Evolutionary conservation across 2,888 invertebrate genomes (phyloP), one percentile per base, ranked within the genome.

Genomic region (Cancer borealis): DNA sequence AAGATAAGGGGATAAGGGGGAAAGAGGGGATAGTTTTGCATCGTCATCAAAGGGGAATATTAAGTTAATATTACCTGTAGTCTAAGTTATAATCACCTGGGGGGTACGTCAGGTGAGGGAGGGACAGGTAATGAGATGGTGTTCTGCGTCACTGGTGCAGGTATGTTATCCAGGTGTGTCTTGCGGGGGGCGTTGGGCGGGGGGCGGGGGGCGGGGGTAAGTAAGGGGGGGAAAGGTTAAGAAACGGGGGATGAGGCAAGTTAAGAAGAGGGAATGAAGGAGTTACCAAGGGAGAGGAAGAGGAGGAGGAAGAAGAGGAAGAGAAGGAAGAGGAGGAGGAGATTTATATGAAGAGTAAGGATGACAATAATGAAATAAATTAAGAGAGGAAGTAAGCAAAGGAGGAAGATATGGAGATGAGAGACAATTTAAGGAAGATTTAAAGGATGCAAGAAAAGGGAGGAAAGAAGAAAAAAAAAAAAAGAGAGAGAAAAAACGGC

Each of bases 91-190:
- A 54, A 54, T 54, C 12, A 54, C 12, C 54, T 3, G 12, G 2
- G 14, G 17, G 12, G 54, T 0, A 26, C 73, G n/a, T 73, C 73
- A 73, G 73, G 73, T 73, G 73, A 26, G 73, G 3, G 17, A 21
- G n/a, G 73, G 73, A 73, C 73, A 73, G 73, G 73, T 73, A 73
- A 73, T 73, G 26, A 73, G 73, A n/a, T 5, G 21, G 21, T 73
- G 73, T 73, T 73, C 73, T 73, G 73, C 26, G 73, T 73, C 73
- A 73, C 5, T 73, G 73, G 2, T n/a, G 73, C 73, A 73, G 73
- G 73, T 73, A 73, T 73, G 73, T 26, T 21, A 21, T 73, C n/a
- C 73, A 73, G 73, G 73, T 73, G 73, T 73, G 73, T 73, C 73
- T n/a, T n/a, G 73, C 17, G 73, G 6, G 73, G 8, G 73, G 73